A percentile compares a stretch with the other conserved stretches of the same genome.
phyloP scores from a whole-genome alignment of 2,888 invertebrate genomes.

The Mesorhabditis spiculigera region DNA sequence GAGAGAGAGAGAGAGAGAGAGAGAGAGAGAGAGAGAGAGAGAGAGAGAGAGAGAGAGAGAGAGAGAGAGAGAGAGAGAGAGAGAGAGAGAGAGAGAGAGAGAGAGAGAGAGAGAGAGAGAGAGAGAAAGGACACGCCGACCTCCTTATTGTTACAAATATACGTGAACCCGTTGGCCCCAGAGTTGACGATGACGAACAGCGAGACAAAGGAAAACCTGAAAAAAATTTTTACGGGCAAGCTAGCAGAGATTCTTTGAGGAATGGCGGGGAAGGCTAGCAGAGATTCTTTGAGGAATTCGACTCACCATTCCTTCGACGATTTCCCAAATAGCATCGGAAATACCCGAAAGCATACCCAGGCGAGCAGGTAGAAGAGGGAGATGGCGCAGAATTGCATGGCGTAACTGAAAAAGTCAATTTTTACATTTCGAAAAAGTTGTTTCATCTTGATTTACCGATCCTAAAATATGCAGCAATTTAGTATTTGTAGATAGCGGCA shows the following conservation, averaged over 20 bases:
- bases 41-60: too few relatives aligned
- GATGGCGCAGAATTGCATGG: constrained; percentile 35
- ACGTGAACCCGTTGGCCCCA: constrained; percentile 30
- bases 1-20: too few relatives aligned
- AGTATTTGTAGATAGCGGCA: too few relatives aligned
- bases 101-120: too few relatives aligned
- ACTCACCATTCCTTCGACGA: not conserved
- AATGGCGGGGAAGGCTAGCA: not conserved
- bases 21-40: too few relatives aligned
- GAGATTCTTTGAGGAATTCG: not conserved
- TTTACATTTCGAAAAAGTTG: too few relatives aligned
- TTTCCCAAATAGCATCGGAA: constrained; percentile 25
- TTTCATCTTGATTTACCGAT: too few relatives aligned
- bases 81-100: too few relatives aligned
- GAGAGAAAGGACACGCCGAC: constrained; percentile 12
- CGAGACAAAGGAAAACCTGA: constrained; percentile 25
- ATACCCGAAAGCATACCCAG: constrained; percentile 33
- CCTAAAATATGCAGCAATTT: too few relatives aligned
- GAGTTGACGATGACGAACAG: constrained; percentile 29
- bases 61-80: too few relatives aligned
- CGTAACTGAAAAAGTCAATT: constrained; percentile 34
- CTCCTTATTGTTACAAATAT: constrained; percentile 29
- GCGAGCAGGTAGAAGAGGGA: constrained; percentile 30
- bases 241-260: not conserved
- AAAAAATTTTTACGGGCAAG: constrained; percentile 1